phyloP scores from a whole-genome alignment of 2,888 invertebrate genomes.

The Congeria kusceri region DNA sequence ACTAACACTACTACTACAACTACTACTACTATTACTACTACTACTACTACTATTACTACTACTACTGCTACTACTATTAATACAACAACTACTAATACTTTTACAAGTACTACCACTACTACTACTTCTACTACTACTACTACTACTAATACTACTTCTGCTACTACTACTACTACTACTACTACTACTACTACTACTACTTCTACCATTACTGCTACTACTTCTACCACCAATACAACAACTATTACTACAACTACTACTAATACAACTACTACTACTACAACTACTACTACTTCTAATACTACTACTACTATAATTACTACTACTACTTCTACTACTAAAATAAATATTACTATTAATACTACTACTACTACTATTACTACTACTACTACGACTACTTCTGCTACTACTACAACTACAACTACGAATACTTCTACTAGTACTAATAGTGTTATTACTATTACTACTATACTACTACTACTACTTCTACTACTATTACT shows the following conservation, averaged over 20 bases:
- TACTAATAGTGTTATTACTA: background rate
- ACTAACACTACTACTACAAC: background rate
- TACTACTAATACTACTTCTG: background rate
- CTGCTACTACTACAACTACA: background rate
- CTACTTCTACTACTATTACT: background rate
- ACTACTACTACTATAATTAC: background rate
- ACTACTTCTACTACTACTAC: slow-evolving; percentile 6
- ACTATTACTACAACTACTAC: slow-evolving; percentile 1
- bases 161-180: background rate
- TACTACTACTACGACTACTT: background rate
- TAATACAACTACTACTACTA: slow-evolving; percentile 8
- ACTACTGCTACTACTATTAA: slow-evolving; percentile 12
- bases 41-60: slow-evolving; percentile 7
- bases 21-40: background rate
- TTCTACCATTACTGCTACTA: background rate
- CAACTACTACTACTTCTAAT: background rate
- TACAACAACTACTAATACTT: slow-evolving; percentile 10
- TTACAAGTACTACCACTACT: background rate
- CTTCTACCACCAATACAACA: background rate
- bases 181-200: background rate
- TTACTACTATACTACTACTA: too few relatives aligned
- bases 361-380: background rate
- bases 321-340: background rate
- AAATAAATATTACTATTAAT: background rate
- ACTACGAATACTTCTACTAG: background rate